Evolutionary conservation across 2,888 invertebrate genomes (phyloP).

Genomic region (Chelonus formosanus): DNA sequence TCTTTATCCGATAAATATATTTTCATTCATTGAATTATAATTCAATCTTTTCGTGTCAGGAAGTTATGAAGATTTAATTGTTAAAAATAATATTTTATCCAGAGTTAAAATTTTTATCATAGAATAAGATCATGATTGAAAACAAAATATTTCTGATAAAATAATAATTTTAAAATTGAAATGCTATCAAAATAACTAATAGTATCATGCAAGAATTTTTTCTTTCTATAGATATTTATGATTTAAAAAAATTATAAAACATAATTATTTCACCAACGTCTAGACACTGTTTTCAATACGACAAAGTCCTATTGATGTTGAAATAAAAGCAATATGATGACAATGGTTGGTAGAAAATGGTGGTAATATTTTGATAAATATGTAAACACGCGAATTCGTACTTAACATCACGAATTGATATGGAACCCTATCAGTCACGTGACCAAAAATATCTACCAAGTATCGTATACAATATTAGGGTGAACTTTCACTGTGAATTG

Average conservation of each 20-base stretch:
- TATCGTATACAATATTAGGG: constrained; percentile 43
- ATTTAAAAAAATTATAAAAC: background rate
- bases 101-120: too few species aligned
- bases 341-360: constrained; percentile 10
- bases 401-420: constrained; percentile 59
- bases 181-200: too few species aligned
- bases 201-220: too few species aligned
- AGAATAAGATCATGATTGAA: too few species aligned
- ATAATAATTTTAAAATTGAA: too few species aligned
- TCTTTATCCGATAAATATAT: too few species aligned
- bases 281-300: background rate
- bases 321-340: constrained; percentile 2
- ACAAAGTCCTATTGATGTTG: constrained; percentile 18
- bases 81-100: too few species aligned
- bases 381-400: constrained; percentile 58
- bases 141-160: too few species aligned
- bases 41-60: too few species aligned
- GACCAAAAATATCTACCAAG: constrained; percentile 52
- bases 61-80: too few species aligned
- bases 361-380: constrained; percentile 27
- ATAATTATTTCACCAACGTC: background rate
- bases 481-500: constrained; percentile 53
- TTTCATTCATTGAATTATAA: too few species aligned
- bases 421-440: constrained; percentile 51
- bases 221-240: too few species aligned